Evolutionary conservation across 2,888 invertebrate genomes (phyloP).

Genomic region (Napeogenes sylphis): DNA sequence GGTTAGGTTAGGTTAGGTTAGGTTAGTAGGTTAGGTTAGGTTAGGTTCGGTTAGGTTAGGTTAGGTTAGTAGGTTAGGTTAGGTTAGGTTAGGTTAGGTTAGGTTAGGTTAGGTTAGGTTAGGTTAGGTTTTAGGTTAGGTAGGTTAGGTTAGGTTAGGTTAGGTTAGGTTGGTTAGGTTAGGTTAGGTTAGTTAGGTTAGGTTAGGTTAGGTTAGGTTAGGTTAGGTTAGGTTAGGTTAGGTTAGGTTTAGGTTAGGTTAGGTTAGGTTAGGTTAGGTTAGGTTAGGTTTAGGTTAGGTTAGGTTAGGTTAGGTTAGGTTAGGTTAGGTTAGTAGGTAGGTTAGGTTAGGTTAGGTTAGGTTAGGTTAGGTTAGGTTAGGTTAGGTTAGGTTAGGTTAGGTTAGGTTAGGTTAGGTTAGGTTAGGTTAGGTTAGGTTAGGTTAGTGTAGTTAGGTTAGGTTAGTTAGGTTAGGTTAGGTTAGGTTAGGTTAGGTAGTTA

Average conservation of each 20-base stretch:
- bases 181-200: constrained; percentile 31
- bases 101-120: constrained; percentile 25
- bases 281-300: constrained; percentile 30
- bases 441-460: constrained; percentile 21
- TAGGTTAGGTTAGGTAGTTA: constrained; percentile 28
- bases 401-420: constrained; percentile 23
- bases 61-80: constrained; percentile 24
- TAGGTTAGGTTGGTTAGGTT: constrained; percentile 30
- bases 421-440: constrained; percentile 22
- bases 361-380: constrained; percentile 30
- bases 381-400: constrained; percentile 22
- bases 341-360: constrained; percentile 33
- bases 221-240: constrained; percentile 25
- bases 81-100: constrained; percentile 25
- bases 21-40: constrained; percentile 30
- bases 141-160: constrained; percentile 33
- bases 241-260: constrained; percentile 30
- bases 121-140: constrained; percentile 32
- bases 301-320: constrained; percentile 30
- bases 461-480: constrained; percentile 27
- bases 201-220: constrained; percentile 27
- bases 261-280: constrained; percentile 29
- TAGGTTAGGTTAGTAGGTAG: constrained; percentile 27
- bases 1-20: constrained; percentile 33
- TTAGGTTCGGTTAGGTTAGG: constrained; percentile 25